Evolutionary conservation across 1,140 invertebrate genomes (phyloP).

Genomic region (Rhagoletis pomonella): DNA sequence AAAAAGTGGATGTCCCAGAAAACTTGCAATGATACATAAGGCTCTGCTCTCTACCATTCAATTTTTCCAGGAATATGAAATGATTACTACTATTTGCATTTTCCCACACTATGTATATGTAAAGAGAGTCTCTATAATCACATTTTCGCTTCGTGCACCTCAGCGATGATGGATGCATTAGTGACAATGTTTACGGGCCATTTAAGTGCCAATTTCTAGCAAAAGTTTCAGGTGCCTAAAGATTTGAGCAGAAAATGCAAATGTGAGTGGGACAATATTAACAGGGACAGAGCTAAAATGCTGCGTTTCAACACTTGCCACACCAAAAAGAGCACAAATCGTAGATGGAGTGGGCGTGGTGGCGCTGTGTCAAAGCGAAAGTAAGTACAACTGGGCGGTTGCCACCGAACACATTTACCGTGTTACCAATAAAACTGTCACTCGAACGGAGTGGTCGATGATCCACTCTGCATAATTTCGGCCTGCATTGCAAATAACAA

Average conservation of each 20-base stretch:
- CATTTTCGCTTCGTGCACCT: too few species aligned
- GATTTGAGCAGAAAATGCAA: not conserved
- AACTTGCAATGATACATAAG: too few species aligned
- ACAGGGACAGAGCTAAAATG: not conserved
- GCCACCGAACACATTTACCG: not conserved
- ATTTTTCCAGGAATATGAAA: too few species aligned
- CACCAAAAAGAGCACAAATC: not conserved
- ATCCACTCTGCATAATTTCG: conserved; percentile 48
- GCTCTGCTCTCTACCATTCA: too few species aligned
- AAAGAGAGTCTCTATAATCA: too few species aligned
- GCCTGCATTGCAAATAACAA: conserved; percentile 19
- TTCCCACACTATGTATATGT: too few species aligned
- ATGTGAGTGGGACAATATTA: not conserved
- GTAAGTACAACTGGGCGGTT: not conserved
- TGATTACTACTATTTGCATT: too few species aligned
- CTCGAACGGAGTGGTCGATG: not conserved
- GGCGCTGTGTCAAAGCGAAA: not conserved
- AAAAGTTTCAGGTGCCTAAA: not conserved
- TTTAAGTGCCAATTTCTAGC: conserved; percentile 18
- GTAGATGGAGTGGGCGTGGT: not conserved
- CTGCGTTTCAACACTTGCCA: not conserved
- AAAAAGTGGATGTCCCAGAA: too few species aligned
- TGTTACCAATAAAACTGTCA: conserved; percentile 40
- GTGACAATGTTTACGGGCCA: not conserved
- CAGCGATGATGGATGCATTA: too few species aligned